Evolutionary conservation across 2,888 invertebrate genomes (phyloP), one percentile per base, ranked within the genome.

Genomic region (Phyllotreta striolata): DNA sequence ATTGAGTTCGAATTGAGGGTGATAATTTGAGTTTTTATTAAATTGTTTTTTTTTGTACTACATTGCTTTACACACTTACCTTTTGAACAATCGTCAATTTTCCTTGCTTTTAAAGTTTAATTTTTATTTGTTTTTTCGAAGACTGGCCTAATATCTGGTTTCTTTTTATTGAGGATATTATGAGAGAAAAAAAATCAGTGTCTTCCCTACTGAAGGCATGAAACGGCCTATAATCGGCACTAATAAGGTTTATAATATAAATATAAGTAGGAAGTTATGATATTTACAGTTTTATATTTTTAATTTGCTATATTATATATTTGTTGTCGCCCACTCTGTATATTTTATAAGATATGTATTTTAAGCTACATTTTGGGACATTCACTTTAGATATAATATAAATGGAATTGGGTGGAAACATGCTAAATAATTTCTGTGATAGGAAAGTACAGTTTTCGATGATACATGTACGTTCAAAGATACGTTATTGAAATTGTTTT

Each of bases 151-250:
- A 38, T 12, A 51, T 12, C 44, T 68, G 67, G 66, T 73, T 72
- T 75, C 70, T 68, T 69, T 70, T 71, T 72, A 49, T 49, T 37
- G 72, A 77, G 73, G 76, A 76, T 76, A 78, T 76, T 73, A 69
- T 54, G 46, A 63, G 46, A 63, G 24, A 40, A 34, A 55, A 52
- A 52, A 59, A 44, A 75, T 57, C 56, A 40, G 49, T 73, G 78
- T 79, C 79, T 79, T 79, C 79, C 79, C 75, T 71, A 69, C 65
- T 72, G 74, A 70, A 70, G 74, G 68, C 73, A 70, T 75, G 74
- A 73, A 78, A 78, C 79, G 79, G 80, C 80, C 80, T 79, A 80
- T 62, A 67, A 73, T 73, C 73, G 80, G 79, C 79, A 76, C 78
- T 79, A 79, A 79, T 70, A 72, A 38, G 51, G 37, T 51, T 35